These are phyloP conservation scores for Malacoctenus gilli DNA, from an alignment of 2,797 vertebrate genomes.

Conservation along the genomic window DNA sequence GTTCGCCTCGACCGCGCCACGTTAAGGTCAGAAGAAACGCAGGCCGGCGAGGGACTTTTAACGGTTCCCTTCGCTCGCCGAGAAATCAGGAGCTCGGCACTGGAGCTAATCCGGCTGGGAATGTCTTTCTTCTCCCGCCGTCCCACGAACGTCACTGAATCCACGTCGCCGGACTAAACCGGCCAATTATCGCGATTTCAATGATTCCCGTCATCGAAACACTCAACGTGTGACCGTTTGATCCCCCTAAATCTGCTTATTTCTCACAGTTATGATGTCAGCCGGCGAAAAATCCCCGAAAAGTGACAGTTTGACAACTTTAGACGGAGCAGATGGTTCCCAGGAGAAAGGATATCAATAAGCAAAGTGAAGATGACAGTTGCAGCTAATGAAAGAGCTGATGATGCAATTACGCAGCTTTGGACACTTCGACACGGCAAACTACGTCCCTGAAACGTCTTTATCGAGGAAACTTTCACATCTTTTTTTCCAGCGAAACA, in stretches of 20 bases:
- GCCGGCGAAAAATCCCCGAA: conserved; percentile 7
- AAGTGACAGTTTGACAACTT: conserved; percentile 13
- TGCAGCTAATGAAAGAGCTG: conserved; percentile 7
- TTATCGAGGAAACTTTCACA: too few species aligned
- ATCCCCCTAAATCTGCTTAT: conserved; percentile 37
- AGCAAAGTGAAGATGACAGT: conserved; percentile 7
- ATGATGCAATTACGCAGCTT: conserved; percentile 14
- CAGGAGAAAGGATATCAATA: neutral
- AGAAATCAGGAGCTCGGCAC: neutral
- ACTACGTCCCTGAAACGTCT: too few species aligned
- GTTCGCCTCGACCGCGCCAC: neutral
- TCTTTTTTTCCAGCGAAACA: too few species aligned
- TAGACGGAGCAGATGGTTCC: conserved; percentile 12
- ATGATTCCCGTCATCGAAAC: conserved; percentile 26
- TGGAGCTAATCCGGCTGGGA: neutral
- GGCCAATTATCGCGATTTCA: conserved; percentile 21
- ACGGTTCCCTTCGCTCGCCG: too few species aligned
- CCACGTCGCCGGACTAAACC: neutral
- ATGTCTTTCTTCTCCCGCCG: neutral
- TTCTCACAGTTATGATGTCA: neutral
- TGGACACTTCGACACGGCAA: too few species aligned
- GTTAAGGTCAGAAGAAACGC: neutral
- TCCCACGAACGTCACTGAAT: conserved; percentile 11
- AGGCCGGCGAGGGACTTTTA: neutral
- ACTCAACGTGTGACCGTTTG: conserved; percentile 24